Percentiles rank a stretch among this genome's conserved stretches.
Conservation (phyloP, 2,888 invertebrate species). For the Leucania comma region DNA sequence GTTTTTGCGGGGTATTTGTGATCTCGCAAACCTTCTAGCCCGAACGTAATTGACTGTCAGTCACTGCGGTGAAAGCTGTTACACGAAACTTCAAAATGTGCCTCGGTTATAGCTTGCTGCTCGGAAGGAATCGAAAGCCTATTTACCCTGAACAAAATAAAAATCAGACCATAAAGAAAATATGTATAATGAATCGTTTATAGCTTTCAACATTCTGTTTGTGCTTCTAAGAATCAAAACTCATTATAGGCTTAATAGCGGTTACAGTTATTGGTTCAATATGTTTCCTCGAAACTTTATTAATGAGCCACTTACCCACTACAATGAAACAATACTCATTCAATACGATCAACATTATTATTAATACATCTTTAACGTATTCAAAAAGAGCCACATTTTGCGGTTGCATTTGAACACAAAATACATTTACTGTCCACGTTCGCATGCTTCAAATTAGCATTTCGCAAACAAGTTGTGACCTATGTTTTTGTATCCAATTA, state of each 20-base stretch:
- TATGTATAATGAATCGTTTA: constrained; percentile 36
- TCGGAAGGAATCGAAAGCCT: constrained; percentile 35
- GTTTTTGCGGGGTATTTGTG: constrained; percentile 29
- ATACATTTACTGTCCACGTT: constrained; percentile 51
- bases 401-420: constrained; percentile 43
- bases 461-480: constrained; percentile 66
- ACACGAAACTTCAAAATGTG: constrained; percentile 40
- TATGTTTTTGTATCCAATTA: constrained; percentile 68
- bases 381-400: constrained; percentile 28
- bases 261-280: constrained; percentile 36
- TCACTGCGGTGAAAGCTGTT: constrained; percentile 50
- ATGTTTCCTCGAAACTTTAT: constrained; percentile 35
- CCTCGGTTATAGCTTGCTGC: constrained; percentile 30
- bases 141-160: constrained; percentile 35
- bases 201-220: constrained; percentile 26
- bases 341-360: constrained; percentile 5
- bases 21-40: constrained; percentile 24
- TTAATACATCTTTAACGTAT: constrained; percentile 16
- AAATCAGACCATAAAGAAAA: constrained; percentile 29
- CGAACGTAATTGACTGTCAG: constrained; percentile 46
- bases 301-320: constrained; percentile 27
- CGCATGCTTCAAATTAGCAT: constrained; percentile 62
- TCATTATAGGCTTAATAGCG: constrained; percentile 40
- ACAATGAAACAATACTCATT: constrained; percentile 20
- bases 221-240: constrained; percentile 53